Evolutionary conservation across 2,113 vertebrate genomes (phyloP).

Genomic region (Arothron firmamentum): DNA sequence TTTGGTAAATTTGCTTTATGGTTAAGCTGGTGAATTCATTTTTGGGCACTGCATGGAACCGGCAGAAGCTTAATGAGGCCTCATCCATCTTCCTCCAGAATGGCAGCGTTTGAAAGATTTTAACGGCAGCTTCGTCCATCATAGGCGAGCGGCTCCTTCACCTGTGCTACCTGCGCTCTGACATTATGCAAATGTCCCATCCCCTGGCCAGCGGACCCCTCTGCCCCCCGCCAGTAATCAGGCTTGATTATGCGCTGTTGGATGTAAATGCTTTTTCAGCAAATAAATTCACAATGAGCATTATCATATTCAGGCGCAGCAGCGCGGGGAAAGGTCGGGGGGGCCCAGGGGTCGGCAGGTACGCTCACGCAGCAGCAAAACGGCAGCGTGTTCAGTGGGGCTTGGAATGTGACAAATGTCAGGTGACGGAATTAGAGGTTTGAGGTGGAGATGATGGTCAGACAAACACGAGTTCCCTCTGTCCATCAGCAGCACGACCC

Average conservation of each 20-base stretch:
- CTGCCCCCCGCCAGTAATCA: conserved; percentile 54
- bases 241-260: conserved; percentile 56
- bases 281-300: conserved; percentile 56
- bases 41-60: conserved; percentile 29
- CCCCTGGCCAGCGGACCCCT: conserved; percentile 38
- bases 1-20: conserved; percentile 35
- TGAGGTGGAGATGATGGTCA: conserved; percentile 19
- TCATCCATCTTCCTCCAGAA: conserved; percentile 48
- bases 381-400: conserved; percentile 1
- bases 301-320: conserved; percentile 38
- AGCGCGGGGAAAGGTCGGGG: conserved; percentile 22
- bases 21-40: conserved; percentile 51
- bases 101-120: conserved; percentile 33
- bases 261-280: conserved; percentile 47
- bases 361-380: conserved; percentile 17
- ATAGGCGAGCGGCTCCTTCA: conserved; percentile 61
- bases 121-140: conserved; percentile 53
- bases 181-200: conserved; percentile 68
- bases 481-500: too few relatives aligned
- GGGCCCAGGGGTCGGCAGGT: conserved; percentile 21
- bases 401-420: conserved; percentile 7
- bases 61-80: conserved; percentile 39
- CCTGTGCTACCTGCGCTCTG: conserved; percentile 50
- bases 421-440: conserved; percentile 24
- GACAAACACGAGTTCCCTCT: background rate